Base-by-base conservation (phyloP, 2,113 vertebrate genomes). In the Gnathonemus longibarbis region DNA sequence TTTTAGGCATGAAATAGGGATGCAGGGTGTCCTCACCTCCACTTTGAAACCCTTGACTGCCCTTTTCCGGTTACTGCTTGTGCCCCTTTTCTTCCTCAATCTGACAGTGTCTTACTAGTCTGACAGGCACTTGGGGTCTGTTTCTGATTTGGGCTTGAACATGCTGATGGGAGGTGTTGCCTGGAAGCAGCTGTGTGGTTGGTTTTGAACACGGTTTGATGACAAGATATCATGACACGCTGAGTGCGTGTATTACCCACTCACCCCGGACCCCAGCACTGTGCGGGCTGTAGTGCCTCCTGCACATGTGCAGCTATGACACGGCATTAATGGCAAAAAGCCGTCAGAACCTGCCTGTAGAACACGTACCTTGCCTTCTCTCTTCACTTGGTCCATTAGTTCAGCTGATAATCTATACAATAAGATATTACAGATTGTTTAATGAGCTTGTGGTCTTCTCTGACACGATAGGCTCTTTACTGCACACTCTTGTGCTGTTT, bases 141-240 rank as follows among this genome's bases (percentile, higher is more conserved):
- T 56, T 88, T 84, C 24, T 48, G 49, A 88, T 90, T 90, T 90
- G 66, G 31, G 50, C 35, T 11, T 21, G 19, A 48, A 35, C 39
- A 74, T n/a, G 15, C 31, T 45, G 86, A 27, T 80, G 90, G 87
- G 53, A 87, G 77, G 27, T 8, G 45, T 21, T 35, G 48, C 87
- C 49, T 70, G 50, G 27, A 50, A 50, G 19, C 50, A 80, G 49
- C 88, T 53, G 56, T 90, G 62, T 80, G 27, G 49, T 27, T 53
- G 74, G 46, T 70, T 86, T 50, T 88, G 80, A 86, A 49, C 49
- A 17, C 42, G 48, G 80, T 66, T 10, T 83, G 42, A 31, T 53
- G 48, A 17, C n/a, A 27, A 70, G 83, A 62, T 53, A 66, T 27
- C n/a, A 27, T 52, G 83, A 62, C 19, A 21, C 17, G 56, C 50